Evolutionary conservation across 2,797 vertebrate species (phyloP).

Genomic region (Sebastes minor): DNA sequence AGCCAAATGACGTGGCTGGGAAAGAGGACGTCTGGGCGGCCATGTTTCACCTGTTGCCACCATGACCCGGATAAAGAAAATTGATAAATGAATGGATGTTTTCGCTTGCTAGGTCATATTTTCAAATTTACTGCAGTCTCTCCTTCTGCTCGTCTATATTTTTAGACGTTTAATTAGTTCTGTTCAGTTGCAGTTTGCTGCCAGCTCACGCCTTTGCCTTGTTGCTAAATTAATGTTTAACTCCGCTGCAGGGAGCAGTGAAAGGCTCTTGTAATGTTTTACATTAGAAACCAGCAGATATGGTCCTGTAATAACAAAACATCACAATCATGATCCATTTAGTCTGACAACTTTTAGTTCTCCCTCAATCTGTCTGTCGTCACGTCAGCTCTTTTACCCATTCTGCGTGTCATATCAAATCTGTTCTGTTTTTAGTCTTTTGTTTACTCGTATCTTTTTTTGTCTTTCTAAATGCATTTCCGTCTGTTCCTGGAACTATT

Average conservation of each 20-base stretch:
- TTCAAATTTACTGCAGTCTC: neutral
- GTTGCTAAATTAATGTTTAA: constrained; percentile 19
- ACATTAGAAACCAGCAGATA: constrained; percentile 6
- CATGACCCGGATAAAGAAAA: neutral
- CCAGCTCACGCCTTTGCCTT: neutral
- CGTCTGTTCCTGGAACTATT: constrained; percentile 6
- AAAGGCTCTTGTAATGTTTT: constrained; percentile 5
- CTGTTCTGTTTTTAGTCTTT: constrained; percentile 9
- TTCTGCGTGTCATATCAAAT: neutral
- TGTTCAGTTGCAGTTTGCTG: constrained; percentile 6
- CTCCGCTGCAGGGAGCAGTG: constrained; percentile 8
- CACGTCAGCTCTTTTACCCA: neutral
- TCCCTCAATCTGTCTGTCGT: constrained; percentile 24
- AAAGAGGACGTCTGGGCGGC: neutral
- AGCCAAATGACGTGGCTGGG: neutral
- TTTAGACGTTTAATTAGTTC: constrained; percentile 20
- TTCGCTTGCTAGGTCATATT: neutral
- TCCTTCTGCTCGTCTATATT: neutral
- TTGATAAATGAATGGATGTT: neutral
- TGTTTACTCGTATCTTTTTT: neutral
- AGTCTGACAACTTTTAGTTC: constrained; percentile 8
- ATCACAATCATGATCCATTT: constrained; percentile 22
- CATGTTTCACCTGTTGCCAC: neutral
- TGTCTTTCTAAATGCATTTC: constrained; percentile 15
- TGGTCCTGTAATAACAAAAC: constrained; percentile 13